These are phyloP conservation scores for Centropristis striata DNA, from an alignment of 2,113 vertebrate species.

Conservation along the genomic window DNA sequence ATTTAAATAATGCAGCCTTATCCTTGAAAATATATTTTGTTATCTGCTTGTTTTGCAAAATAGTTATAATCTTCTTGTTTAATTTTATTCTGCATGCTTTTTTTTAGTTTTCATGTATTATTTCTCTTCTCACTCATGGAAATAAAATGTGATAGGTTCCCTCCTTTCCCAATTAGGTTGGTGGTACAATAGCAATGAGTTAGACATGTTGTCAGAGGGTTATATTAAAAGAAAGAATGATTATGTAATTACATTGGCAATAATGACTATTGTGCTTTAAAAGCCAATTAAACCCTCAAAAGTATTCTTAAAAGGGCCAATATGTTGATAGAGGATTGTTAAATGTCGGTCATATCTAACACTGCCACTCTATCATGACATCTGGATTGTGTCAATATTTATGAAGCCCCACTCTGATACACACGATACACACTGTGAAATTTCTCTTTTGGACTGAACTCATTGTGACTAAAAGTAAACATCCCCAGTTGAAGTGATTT, in stretches of 20 bases:
- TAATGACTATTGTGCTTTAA: not conserved
- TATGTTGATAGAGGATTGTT: not conserved
- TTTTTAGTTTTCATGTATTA: too few relatives aligned
- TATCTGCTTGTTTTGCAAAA: not conserved
- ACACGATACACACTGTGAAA: not conserved
- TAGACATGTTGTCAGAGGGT: not conserved
- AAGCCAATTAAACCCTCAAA: not conserved
- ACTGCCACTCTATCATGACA: not conserved
- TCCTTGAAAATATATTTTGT: not conserved
- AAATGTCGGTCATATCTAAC: not conserved
- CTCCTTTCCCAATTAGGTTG: not conserved
- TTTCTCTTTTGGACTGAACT: not conserved
- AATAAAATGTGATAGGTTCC: not conserved
- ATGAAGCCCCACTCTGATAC: not conserved
- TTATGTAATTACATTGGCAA: not conserved
- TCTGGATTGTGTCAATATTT: slow-evolving; percentile 11
- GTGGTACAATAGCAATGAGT: not conserved
- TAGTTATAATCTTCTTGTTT: not conserved
- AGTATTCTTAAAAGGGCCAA: not conserved
- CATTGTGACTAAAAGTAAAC: slow-evolving; percentile 24
- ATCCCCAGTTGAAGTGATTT: slow-evolving; percentile 12
- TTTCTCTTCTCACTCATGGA: not conserved
- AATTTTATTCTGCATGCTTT: not conserved
- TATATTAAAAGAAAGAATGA: not conserved
- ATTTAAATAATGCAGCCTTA: too few relatives aligned